Base-by-base conservation (phyloP, 2,113 vertebrate species). In the Menura novaehollandiae region DNA sequence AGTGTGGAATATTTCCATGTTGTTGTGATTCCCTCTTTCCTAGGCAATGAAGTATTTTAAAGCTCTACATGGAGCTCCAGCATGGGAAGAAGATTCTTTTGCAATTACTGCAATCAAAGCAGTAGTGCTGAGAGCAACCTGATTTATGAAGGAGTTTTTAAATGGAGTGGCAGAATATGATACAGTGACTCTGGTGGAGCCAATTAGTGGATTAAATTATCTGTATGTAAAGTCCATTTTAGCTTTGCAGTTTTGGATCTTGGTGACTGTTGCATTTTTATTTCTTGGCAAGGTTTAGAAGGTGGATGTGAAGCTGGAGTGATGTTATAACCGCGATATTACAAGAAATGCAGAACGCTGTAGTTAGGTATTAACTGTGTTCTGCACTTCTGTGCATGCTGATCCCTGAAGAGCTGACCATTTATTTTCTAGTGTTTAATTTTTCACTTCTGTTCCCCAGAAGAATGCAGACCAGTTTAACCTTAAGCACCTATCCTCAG, bases 391-490 rank as follows among this genome's bases (percentile, higher is more conserved):
- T 63, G 47, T 71, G 84, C 73, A 63, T 74, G 88, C 24, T 94
- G 79, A 64, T 90, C 82, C 78, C 78, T 80, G 85, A 91, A 86
- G 85, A 95, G 86, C 91, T 96, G 95, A 72, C 79, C 64, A 17
- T 81, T 96, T 91, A 52, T 95, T 94, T 96, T 94, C 90, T 90
- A 78, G 88, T 53, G 88, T 97, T 97, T 97, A 97, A 96, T 96
- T 92, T 97, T 97, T 97, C 95, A 97, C 95, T 96, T 89, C 80
- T 93, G 85, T 94, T 96, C 95, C 84, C 80, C 60, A 74, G 60
- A 94, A 92, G 95, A 96, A 96, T 93, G 95, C 47, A 37, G 82
- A 66, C 66, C 5, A 6, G 93, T 91, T 96, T 93, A 88, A 95
- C 85, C 90, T 95, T 89, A 88, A 86, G 72, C 27, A 75, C 72